Evolutionary conservation across 2,888 invertebrate species (phyloP), one percentile per base, ranked within the genome.

Genomic region (Sinodicranocentrus sp.): DNA sequence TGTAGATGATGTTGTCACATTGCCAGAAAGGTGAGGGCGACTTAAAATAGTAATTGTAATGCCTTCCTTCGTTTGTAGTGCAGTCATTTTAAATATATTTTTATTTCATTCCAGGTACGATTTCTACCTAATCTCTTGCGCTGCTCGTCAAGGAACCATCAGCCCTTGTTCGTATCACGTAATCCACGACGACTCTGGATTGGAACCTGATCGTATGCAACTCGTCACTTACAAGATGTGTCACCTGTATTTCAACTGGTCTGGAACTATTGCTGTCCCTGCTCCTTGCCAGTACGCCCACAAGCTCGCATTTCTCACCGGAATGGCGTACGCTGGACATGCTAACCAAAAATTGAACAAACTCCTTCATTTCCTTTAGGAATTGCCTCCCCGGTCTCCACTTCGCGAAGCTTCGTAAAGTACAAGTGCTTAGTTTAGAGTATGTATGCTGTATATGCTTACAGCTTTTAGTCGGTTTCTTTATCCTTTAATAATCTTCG

Each of bases 161-260:
- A 93, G 96, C 0, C 98, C 98, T 0, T 97, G 97, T 48, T 48
- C 3, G 5, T n/a, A 10, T n/a, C 3, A 93, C 98, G 1, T 92
- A 93, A 8, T 97, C 97, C 89, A 93, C 91, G 0, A 76, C 33
- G 33, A 52, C 1, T 92, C 93, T 2, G 94, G 94, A 0, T 90
- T 96, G 0, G 90, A 91, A 2, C 94, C 96, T 0, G 96, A 97
- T 87, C 92, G 92, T 72, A 90, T 98, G 21, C 98, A 98, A 90
- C 91, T 94, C 15, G 90, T 98, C 13, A 94, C 97, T n/a, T 98
- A 95, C 91, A 98, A 97, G 90, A 90, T 98, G 89, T 92, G 92
- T 0, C 98, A 98, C 89, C 92, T 98, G 92, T 98, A 98, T 90
- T 98, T 94, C 91, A 98, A 98, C 91, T 98, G 96, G 94, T 94